Base-by-base conservation (phyloP, 1,140 invertebrate species). In the Drosophila punjabiensis region DNA sequence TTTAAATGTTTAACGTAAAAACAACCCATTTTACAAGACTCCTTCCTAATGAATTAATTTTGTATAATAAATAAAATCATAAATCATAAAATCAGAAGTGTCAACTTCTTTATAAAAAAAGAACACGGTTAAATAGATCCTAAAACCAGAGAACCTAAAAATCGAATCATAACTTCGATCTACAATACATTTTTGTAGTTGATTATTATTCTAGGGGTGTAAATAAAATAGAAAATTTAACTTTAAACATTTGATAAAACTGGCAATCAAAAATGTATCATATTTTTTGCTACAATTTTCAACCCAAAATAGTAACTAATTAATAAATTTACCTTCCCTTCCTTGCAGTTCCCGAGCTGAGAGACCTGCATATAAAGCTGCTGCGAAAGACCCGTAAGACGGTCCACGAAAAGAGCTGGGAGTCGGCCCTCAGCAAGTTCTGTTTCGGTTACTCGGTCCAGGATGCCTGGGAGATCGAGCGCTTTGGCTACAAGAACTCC, bases 381-480 rank as follows among this genome's bases (percentile, higher is more conserved):
- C 94, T 99, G 81, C 95, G 98, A 77, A 97, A 98, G 94, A 96
- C 96, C 48, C 95, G 97, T 55, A 98, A 97, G 94, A 96, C 96
- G 76, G 96, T 98, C 20, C 95, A 96, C 75, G 95, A 96, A 75
- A 98, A 98, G 81, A 96, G 96, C 94, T 99, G 98, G 98, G 98
- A 99, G 93, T 96, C 95, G 89, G 95, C 96, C 65, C 93, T 99
- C 66, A 96, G 97, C 55, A 98, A 98, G 94, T 98, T 99, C 94
- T 98, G 97, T 94, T 96, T 98, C 90, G 95, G 96, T 41, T 98
- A 98, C 92, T 93, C 94, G 32, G 95, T 96, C 76, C 96, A 98
- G 90, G 98, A 99, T 95, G 98, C 97, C 66, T 99, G 98, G 98
- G 98, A 99, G 94, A 94, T 99, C 52, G 98, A 99, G 93, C 95